phyloP scores from a whole-genome alignment of 1,140 invertebrate species.

The Campoletis sonorensis region DNA sequence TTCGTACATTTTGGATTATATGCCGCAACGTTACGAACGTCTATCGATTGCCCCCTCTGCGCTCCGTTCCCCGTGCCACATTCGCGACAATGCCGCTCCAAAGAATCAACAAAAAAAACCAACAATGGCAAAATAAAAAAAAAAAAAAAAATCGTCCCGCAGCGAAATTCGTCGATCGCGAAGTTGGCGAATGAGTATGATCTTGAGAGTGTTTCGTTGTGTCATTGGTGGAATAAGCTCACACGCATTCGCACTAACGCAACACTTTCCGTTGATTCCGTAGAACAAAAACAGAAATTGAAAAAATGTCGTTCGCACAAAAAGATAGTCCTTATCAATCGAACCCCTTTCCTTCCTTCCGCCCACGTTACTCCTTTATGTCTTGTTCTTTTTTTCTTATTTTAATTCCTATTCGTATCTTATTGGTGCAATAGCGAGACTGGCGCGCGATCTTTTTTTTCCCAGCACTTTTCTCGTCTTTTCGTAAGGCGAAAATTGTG shows the following conservation, averaged over 20 bases:
- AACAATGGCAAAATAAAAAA: not conserved
- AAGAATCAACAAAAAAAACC: not conserved
- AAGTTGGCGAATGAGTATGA: not conserved
- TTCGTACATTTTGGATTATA: not conserved
- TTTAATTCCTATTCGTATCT: not conserved
- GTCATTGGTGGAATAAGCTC: not conserved
- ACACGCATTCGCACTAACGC: not conserved
- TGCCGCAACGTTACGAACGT: not conserved
- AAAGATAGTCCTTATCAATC: not conserved
- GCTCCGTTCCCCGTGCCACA: not conserved
- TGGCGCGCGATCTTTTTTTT: not conserved
- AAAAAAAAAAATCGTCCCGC: not conserved
- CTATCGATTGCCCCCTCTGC: not conserved
- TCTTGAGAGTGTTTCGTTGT: not conserved
- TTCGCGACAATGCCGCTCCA: not conserved
- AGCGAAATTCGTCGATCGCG: not conserved
- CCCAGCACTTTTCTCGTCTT: constrained; percentile 3
- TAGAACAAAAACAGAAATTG: not conserved
- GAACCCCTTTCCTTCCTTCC: not conserved
- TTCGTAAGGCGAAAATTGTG: constrained; percentile 33
- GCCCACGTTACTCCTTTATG: not conserved
- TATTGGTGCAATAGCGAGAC: not conserved
- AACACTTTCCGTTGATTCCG: not conserved
- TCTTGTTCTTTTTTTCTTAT: not conserved
- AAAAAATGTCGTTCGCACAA: not conserved